phyloP scores from a whole-genome alignment of 2,113 vertebrate genomes.

The Orycteropus afer region DNA sequence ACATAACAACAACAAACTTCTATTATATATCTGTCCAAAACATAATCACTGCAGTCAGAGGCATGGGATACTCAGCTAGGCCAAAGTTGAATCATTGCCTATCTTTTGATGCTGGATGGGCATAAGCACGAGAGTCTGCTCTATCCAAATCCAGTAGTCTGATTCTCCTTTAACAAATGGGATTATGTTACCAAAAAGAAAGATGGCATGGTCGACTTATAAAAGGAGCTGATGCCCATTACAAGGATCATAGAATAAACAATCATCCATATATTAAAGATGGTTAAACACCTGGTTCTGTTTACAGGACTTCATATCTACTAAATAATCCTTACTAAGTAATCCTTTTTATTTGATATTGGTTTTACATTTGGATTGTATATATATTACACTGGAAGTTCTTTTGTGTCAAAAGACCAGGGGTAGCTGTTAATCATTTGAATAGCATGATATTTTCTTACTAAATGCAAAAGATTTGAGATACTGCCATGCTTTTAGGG shows the following conservation, averaged over 20 bases:
- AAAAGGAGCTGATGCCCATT: neutral
- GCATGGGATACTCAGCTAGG: accelerated
- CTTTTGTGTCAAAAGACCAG: neutral
- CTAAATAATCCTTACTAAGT: slow-evolving; percentile 8
- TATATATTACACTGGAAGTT: slow-evolving; percentile 15
- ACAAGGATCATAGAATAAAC: neutral
- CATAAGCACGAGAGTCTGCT: neutral
- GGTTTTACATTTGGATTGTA: neutral
- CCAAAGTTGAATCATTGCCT: neutral
- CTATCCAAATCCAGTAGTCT: neutral
- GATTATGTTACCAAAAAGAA: neutral
- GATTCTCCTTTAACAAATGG: neutral
- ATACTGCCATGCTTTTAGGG: neutral
- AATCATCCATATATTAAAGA: neutral
- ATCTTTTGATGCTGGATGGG: neutral
- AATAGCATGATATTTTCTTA: neutral
- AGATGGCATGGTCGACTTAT: neutral
- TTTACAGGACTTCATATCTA: neutral
- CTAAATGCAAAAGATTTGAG: neutral
- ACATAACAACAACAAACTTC: too few species aligned
- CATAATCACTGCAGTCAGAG: neutral
- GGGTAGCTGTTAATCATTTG: neutral
- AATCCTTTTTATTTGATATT: neutral
- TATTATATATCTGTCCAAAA: neutral
- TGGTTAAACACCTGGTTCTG: neutral